phyloP scores from a whole-genome alignment of 2,113 vertebrate genomes.

The Coregonus clupeaformis region DNA sequence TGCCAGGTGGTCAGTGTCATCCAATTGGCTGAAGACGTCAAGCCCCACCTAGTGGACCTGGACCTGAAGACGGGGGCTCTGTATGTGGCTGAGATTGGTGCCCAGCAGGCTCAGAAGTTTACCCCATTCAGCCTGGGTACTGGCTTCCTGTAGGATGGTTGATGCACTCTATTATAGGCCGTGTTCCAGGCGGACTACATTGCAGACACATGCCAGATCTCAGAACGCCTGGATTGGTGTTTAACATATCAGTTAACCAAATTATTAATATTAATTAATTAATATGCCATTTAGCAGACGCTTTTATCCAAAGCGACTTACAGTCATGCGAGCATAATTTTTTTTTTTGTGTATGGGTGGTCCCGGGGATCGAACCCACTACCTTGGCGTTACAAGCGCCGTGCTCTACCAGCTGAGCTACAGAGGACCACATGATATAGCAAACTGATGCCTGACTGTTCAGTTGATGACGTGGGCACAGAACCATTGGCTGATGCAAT shows the following conservation, averaged over 20 bases:
- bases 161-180: background rate
- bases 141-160: constrained; percentile 39
- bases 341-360: too few relatives aligned
- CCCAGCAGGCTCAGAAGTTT: constrained; percentile 91
- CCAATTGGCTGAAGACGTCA: constrained; percentile 85
- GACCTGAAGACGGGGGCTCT: constrained; percentile 81
- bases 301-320: too few relatives aligned
- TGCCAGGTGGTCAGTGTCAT: constrained; percentile 81
- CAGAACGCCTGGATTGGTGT: background rate
- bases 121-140: constrained; percentile 66
- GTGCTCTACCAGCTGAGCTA: too few relatives aligned
- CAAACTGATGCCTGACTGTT: too few relatives aligned
- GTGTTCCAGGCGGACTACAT: background rate
- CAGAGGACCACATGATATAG: too few relatives aligned
- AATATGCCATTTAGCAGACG: too few relatives aligned
- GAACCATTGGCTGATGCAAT: too few relatives aligned
- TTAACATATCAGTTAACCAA: background rate
- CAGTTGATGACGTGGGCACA: too few relatives aligned
- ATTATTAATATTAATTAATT: too few relatives aligned
- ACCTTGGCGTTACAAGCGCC: too few relatives aligned
- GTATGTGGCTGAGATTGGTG: constrained; percentile 93
- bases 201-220: background rate
- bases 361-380: too few relatives aligned
- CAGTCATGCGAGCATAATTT: too few relatives aligned
- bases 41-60: constrained; percentile 89